A percentile compares a stretch with the other conserved stretches of the same genome.
These are phyloP conservation scores for Anoplophora glabripennis DNA, from an alignment of 1,140 invertebrate species.

Conservation along the genomic window DNA sequence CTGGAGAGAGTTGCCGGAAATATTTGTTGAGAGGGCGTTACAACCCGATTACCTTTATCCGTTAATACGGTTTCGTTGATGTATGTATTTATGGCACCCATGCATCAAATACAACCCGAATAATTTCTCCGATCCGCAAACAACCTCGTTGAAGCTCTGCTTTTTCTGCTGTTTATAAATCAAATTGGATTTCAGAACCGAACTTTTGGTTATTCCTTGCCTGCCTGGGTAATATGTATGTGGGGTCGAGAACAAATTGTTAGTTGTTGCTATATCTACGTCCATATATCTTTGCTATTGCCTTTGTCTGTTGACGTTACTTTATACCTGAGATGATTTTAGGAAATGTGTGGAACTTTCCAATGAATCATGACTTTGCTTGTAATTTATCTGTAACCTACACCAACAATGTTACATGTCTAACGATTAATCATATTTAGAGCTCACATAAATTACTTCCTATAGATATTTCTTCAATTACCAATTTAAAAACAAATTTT, in stretches of 20 bases:
- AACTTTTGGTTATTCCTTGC: conserved; percentile 29
- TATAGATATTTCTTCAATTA: too few species aligned
- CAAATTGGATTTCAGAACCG: conserved; percentile 33
- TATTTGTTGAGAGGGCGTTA: too few species aligned
- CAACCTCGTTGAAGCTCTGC: conserved; percentile 9
- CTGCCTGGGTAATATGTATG: conserved; percentile 19
- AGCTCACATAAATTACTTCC: too few species aligned
- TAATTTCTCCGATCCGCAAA: conserved; percentile 26
- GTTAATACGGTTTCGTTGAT: conserved; percentile 19
- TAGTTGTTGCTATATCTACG: conserved; percentile 27
- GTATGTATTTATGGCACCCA: conserved; percentile 33
- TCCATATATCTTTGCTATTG: conserved; percentile 25
- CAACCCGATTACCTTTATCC: too few species aligned
- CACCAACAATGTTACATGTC: background rate
- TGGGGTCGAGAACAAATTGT: conserved; percentile 25
- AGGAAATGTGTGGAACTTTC: conserved; percentile 3
- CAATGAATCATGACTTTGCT: conserved; percentile 10
- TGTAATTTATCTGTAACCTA: background rate
- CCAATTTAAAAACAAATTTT: too few species aligned
- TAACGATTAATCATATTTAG: too few species aligned
- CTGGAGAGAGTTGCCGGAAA: too few species aligned
- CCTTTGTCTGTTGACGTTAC: conserved; percentile 19
- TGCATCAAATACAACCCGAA: conserved; percentile 28
- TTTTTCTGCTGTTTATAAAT: conserved; percentile 34
- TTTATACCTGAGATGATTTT: conserved; percentile 21